Percentiles rank a stretch among this genome's conserved stretches.
These are phyloP conservation scores for Aegypius monachus DNA, from an alignment of 2,113 vertebrate species.

Conservation along the genomic window DNA sequence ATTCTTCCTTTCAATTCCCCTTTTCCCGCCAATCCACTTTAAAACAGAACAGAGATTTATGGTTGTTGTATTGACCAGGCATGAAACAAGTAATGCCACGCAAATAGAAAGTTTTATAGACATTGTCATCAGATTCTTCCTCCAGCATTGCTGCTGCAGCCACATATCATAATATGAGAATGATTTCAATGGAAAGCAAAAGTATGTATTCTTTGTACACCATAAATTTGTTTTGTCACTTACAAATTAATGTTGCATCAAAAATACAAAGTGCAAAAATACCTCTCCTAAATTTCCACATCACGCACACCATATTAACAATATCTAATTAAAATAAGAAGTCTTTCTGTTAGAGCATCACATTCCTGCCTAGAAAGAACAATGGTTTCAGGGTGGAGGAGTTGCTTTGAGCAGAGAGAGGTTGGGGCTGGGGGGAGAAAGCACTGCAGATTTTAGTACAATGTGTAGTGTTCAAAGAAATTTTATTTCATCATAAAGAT, in stretches of 20 bases:
- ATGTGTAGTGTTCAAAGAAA: conserved; percentile 70
- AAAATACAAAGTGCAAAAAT: not conserved
- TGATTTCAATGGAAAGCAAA: not conserved
- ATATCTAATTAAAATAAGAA: conserved; percentile 31
- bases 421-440: not conserved
- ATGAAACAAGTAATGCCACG: not conserved
- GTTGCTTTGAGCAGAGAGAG: not conserved
- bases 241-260: not conserved
- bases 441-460: conserved; percentile 63
- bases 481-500: conserved; percentile 78
- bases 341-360: not conserved
- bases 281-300: not conserved
- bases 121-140: not conserved
- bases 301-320: not conserved
- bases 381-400: conserved; percentile 19
- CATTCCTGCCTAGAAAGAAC: conserved; percentile 22
- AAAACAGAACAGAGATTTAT: not conserved
- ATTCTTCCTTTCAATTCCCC: not conserved
- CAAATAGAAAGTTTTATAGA: not conserved
- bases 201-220: not conserved
- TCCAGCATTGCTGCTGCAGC: not conserved
- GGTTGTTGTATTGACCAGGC: not conserved
- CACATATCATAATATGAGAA: not conserved
- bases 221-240: not conserved
- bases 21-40: not conserved